Evolutionary conservation across 2,797 vertebrate species (phyloP).

Genomic region (Odontamblyopus lacepedii): DNA sequence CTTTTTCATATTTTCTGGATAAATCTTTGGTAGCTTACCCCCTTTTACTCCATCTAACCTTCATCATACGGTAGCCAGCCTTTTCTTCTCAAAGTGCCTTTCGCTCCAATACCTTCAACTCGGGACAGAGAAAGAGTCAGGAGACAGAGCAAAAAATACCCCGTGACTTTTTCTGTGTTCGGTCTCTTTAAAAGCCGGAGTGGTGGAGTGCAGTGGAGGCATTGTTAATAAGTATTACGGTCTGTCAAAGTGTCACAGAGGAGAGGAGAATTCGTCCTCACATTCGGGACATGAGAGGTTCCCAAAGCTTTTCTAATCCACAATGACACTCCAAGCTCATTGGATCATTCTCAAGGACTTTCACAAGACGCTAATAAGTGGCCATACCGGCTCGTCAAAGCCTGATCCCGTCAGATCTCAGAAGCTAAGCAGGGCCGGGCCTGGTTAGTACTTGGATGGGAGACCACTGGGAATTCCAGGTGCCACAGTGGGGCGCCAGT

Average conservation of each 20-base stretch:
- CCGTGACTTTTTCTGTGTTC: not conserved
- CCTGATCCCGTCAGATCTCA: too few relatives aligned
- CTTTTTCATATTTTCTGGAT: too few relatives aligned
- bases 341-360: constrained; percentile 1
- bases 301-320: constrained; percentile 55
- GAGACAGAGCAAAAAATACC: not conserved
- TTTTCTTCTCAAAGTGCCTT: not conserved
- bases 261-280: constrained; percentile 53
- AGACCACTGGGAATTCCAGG: too few relatives aligned
- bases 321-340: constrained; percentile 8
- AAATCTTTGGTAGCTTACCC: too few relatives aligned
- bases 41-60: too few relatives aligned
- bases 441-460: too few relatives aligned
- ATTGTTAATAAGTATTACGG: constrained; percentile 67
- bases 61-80: not conserved
- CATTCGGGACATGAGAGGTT: constrained; percentile 53
- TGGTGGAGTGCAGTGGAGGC: constrained; percentile 35
- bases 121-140: not conserved
- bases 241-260: constrained; percentile 59
- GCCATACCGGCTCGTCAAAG: too few relatives aligned
- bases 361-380: not conserved
- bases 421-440: too few relatives aligned
- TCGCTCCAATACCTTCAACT: not conserved
- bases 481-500: too few relatives aligned
- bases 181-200: constrained; percentile 40